These are phyloP conservation scores for Ataeniobius toweri DNA, from an alignment of 2,797 vertebrate species.

Conservation along the genomic window DNA sequence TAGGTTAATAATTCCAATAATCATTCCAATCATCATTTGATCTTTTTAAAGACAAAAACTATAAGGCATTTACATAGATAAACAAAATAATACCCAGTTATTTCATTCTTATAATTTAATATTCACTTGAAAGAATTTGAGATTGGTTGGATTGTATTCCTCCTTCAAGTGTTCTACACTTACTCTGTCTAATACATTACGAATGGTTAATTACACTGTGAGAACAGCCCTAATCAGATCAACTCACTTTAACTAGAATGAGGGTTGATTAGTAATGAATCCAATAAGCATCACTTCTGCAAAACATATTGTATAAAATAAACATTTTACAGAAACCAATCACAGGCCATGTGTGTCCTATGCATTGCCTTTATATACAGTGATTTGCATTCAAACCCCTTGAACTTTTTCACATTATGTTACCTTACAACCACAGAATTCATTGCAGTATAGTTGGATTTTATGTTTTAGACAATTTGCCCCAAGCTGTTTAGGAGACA, in stretches of 20 bases:
- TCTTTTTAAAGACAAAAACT: neutral
- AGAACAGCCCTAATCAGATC: constrained; percentile 17
- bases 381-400: neutral
- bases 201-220: constrained; percentile 21
- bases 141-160: constrained; percentile 2
- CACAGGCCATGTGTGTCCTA: neutral
- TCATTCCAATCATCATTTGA: neutral
- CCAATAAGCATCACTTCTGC: neutral
- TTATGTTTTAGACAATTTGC: neutral
- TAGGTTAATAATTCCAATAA: too few species aligned
- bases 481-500: neutral
- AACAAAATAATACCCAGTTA: neutral
- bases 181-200: constrained; percentile 11
- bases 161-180: constrained; percentile 2
- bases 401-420: neutral
- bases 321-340: constrained; percentile 16
- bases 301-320: constrained; percentile 2
- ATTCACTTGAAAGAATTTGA: neutral
- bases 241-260: neutral
- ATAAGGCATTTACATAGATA: neutral
- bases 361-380: neutral
- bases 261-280: constrained; percentile 16
- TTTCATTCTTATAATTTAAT: neutral
- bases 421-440: neutral
- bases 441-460: neutral